Conservation (phyloP, 53 echinoderm and acorn worm species). For the Mesocentrotus franciscanus region DNA sequence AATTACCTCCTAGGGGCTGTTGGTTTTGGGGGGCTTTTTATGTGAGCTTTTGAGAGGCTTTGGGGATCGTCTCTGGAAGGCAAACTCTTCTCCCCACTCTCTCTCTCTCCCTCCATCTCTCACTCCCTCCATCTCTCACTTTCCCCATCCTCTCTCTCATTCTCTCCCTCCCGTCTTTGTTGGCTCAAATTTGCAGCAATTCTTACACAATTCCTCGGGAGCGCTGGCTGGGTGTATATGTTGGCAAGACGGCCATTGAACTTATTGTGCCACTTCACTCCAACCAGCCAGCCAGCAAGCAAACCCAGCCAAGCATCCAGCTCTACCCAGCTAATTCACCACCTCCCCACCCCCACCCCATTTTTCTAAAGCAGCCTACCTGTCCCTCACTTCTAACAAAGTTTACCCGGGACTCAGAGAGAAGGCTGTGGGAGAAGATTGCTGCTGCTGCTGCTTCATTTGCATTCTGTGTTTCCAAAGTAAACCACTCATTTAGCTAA, state of each 20-base stretch:
- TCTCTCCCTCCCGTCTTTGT: constrained; percentile 56
- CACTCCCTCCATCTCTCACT: background rate
- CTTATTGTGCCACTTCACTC: constrained; percentile 57
- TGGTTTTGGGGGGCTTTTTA: constrained; percentile 70
- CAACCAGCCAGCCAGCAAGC: background rate
- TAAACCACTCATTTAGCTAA: constrained; percentile 68
- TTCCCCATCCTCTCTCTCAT: background rate
- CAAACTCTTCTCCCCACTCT: constrained; percentile 39
- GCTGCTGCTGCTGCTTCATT: background rate
- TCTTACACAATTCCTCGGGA: constrained; percentile 55
- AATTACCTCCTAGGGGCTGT: constrained; percentile 66
- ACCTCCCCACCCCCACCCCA: background rate
- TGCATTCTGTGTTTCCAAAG: constrained; percentile 61
- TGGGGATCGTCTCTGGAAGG: constrained; percentile 67
- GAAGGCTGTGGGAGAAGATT: constrained; percentile 39
- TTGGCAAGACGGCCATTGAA: constrained; percentile 62
- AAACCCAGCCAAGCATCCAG: background rate
- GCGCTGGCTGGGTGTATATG: constrained; percentile 41
- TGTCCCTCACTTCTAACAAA: background rate
- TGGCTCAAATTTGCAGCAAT: constrained; percentile 67
- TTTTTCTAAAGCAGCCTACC: constrained; percentile 33
- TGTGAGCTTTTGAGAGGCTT: constrained; percentile 67
- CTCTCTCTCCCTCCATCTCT: background rate
- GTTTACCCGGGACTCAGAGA: constrained; percentile 1
- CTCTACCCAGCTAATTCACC: background rate